Base-by-base conservation (phyloP, 2,113 vertebrate species). In the Centropus unirufus region DNA sequence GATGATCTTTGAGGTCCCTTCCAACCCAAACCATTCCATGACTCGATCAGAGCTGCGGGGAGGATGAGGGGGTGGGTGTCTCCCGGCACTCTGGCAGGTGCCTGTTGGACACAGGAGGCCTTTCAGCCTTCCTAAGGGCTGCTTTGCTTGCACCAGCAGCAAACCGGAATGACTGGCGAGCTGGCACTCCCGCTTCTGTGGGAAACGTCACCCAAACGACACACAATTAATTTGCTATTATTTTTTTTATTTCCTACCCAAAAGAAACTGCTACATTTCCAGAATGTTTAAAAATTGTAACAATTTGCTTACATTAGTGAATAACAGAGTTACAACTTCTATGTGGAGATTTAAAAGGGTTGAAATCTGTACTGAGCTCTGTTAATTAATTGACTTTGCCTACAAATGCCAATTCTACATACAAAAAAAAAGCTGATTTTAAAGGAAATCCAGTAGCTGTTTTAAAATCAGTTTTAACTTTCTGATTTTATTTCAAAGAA, bases 231-330 rank as follows among this genome's bases (percentile, higher is more conserved):
- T 52, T 95, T 59, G 52, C 80, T 79, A 66, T 75, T 62, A 6
- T 66, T 87, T 97, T 92, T 36, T 97, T 92, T 87, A 96, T 94
- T 97, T 96, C 84, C 94, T 93, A 77, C 70, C 42, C 42, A 40
- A 86, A 95, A 94, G 75, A 91, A 97, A 95, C 61, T 52, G 86
- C 91, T 89, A 91, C 85, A 89, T 89, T 91, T 94, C 93, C 68
- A 88, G 86, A 83, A 77, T 59, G 73, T 84, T 94, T 81, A 79
- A 86, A 92, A 95, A 74, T 26, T 30, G 54, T 80, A 94, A 89
- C 91, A 88, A 89, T 40, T 44, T 7, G n/a, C 78, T 54, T 81
- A 91, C 88, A 76, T 59, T 69, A 36, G 62, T 85, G 85, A 90
- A 54, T 92, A 83, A 94, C 49, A 82, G 42, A 58, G 62, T 64